These are phyloP conservation scores for Drosophila pseudotalamancana DNA, from an alignment of 2,888 invertebrate species.

Conservation along the genomic window DNA sequence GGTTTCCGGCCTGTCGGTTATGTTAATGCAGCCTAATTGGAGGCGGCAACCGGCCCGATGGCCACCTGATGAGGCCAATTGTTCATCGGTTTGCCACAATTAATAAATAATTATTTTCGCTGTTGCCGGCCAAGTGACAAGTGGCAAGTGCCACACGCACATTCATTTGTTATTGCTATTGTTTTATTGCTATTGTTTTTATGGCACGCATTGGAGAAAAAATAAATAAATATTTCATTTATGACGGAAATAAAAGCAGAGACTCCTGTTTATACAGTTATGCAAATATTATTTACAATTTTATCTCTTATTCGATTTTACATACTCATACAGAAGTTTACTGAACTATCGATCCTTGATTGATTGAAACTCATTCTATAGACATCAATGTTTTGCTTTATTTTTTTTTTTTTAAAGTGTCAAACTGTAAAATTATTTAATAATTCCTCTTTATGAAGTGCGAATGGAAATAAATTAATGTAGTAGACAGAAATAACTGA, in stretches of 20 bases:
- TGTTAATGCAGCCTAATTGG: slow-evolving; percentile 74
- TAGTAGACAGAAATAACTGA: too few relatives aligned
- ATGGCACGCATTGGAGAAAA: slow-evolving; percentile 54
- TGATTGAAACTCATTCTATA: slow-evolving; percentile 27
- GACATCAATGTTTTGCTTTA: not conserved
- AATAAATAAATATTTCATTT: slow-evolving; percentile 67
- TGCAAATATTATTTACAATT: not conserved
- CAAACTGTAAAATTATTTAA: slow-evolving; percentile 20
- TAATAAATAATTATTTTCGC: slow-evolving; percentile 77
- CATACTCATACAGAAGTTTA: slow-evolving; percentile 27
- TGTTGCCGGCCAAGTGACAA: slow-evolving; percentile 38
- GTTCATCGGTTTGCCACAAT: slow-evolving; percentile 65
- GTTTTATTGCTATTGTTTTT: too few relatives aligned
- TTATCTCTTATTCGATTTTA: not conserved
- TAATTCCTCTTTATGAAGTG: not conserved
- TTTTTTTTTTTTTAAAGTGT: slow-evolving; percentile 23
- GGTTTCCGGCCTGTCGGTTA: slow-evolving; percentile 62
- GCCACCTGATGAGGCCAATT: slow-evolving; percentile 65
- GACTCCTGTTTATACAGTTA: slow-evolving; percentile 4
- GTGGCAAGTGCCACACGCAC: slow-evolving; percentile 19
- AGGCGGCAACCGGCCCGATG: slow-evolving; percentile 10
- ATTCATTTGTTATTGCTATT: too few relatives aligned
- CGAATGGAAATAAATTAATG: not conserved
- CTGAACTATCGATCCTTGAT: slow-evolving; percentile 56
- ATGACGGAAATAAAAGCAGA: slow-evolving; percentile 34